Conservation (phyloP, 2,888 invertebrate genomes). For the Tanytarsus gracilentus region DNA sequence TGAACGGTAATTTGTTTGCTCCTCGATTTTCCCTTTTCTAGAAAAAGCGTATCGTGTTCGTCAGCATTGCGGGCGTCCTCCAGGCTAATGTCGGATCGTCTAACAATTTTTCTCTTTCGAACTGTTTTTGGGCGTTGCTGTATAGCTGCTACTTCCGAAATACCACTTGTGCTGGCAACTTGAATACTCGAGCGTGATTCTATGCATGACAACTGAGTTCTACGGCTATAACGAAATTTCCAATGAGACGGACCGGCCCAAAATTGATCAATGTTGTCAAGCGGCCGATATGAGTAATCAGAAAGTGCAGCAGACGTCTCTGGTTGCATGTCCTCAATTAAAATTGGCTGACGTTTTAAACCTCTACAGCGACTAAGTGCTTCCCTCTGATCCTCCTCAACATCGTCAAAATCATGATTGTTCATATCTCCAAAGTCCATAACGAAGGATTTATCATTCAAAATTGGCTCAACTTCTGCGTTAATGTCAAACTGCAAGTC, state of each 20-base stretch:
- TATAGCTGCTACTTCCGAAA: neutral
- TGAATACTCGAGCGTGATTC: neutral
- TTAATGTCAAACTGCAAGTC: slow-evolving; percentile 55
- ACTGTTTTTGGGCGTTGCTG: neutral
- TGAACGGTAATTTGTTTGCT: neutral
- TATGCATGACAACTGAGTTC: neutral
- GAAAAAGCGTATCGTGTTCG: neutral
- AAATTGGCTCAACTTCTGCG: slow-evolving; percentile 53
- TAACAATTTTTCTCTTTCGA: slow-evolving; percentile 6
- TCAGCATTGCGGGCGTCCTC: neutral
- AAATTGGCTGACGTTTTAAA: slow-evolving; percentile 39
- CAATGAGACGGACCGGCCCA: slow-evolving; percentile 83
- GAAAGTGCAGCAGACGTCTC: slow-evolving; percentile 43
- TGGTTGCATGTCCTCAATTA: slow-evolving; percentile 52
- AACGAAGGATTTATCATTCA: slow-evolving; percentile 40
- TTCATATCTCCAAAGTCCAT: slow-evolving; percentile 42
- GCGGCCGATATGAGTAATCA: slow-evolving; percentile 63
- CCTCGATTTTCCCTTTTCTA: neutral
- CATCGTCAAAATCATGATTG: slow-evolving; percentile 41
- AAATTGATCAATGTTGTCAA: slow-evolving; percentile 44
- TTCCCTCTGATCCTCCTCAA: slow-evolving; percentile 40
- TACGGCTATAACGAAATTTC: slow-evolving; percentile 53
- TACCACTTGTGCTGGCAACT: neutral
- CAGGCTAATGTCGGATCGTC: neutral
- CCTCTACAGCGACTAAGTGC: slow-evolving; percentile 40